These are phyloP conservation scores for Phrynosoma blainvillii DNA, from an alignment of 2,113 vertebrate genomes.

Conservation along the genomic window DNA sequence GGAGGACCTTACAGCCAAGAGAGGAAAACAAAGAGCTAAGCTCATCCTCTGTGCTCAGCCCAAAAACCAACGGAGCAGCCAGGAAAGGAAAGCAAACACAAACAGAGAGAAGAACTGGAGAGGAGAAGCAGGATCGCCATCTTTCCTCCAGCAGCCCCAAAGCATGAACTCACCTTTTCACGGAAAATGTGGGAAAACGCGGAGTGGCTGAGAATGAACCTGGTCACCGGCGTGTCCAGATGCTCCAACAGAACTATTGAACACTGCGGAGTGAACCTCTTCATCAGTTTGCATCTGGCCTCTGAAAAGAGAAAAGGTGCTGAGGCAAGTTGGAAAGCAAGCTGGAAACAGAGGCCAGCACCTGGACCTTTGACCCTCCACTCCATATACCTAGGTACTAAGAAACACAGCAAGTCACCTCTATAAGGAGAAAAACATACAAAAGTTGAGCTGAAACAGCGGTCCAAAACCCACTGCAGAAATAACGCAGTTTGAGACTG, in stretches of 20 bases:
- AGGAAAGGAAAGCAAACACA: too few species aligned
- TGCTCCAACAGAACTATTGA: slow-evolving; percentile 86
- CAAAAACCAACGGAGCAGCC: too few species aligned
- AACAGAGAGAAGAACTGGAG: too few species aligned
- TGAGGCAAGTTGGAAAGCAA: neutral
- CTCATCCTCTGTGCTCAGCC: neutral
- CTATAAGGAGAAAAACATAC: neutral
- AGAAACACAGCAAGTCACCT: neutral
- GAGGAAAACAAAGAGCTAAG: neutral
- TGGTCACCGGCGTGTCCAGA: slow-evolving; percentile 81
- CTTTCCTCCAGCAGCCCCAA: too few species aligned
- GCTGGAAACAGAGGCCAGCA: neutral
- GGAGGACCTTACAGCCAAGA: too few species aligned
- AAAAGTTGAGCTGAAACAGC: neutral
- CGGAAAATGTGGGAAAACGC: slow-evolving; percentile 78
- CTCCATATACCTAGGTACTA: too few species aligned
- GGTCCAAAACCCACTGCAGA: too few species aligned
- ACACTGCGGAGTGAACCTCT: slow-evolving; percentile 73
- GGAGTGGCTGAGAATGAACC: slow-evolving; percentile 82
- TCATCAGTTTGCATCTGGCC: slow-evolving; percentile 77
- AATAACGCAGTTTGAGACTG: too few species aligned
- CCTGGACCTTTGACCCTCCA: neutral
- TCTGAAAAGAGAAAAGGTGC: slow-evolving; percentile 69
- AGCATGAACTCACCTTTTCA: slow-evolving; percentile 66
- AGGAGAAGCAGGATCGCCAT: too few species aligned